Evolutionary conservation across 2,888 invertebrate genomes (phyloP), one percentile per base, ranked within the genome.

Genomic region (Lordiphosa fenestrarum): DNA sequence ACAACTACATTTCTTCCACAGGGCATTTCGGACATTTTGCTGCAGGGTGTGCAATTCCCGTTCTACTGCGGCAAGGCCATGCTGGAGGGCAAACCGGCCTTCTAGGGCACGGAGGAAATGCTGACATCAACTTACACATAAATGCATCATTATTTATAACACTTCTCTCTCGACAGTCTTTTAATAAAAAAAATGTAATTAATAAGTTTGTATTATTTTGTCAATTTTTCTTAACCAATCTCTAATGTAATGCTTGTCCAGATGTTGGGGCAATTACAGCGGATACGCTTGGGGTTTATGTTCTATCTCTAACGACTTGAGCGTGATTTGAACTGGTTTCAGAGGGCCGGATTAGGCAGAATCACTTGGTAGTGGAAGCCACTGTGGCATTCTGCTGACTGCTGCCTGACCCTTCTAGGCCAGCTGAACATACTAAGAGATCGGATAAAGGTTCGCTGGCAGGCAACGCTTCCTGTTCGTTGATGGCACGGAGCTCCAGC

Each of bases 51-150:
- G 25, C 94, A 94, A 86, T 93, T 94, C 77, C 94, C 95, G 4
- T 92, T 91, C 83, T 92, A 92, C 85, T 94, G 94, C 85, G 93
- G 94, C 6, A 90, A 92, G 84, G 92, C 92, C 9, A 94, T 95
- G 93, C 88, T 94, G 90, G 92, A 92, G 49, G 92, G 93, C 76
- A 91, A 90, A 84, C 90, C 91, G 50, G 90, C 91, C 30, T 88
- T 75, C 66, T 89, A 88, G 53, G 23, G 13, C 33, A 4, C 36
- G 37, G 6, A 10, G 2, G 7, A 33, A 44, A 15, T 33, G 30
- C 33, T 30, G n/a, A 50, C 15, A 41, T 35, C 39, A 49, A 21
- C 7, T 59, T 53, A 53, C 42, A n/a, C 51, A 41, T 85, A 64
- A 71, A 77, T 60, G 46, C 47, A 64, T 52, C 47, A 64, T 52